phyloP scores from a whole-genome alignment of 2,113 vertebrate genomes.

The Felis catus region F.catus_Fca126_mat1.0 CM031417.1:58411001-58411500 shows the following conservation, averaged over 20 bases:
- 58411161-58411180: no score
- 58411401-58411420: not conserved
- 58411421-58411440: not conserved
- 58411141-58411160: no score
- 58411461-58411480: not conserved
- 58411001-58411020: not conserved
- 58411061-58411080: not conserved
- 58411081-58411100: no score
- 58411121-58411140: no score
- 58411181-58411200: no score
- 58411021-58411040: not conserved
- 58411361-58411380: not conserved
- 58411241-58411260: no score
- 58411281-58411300: no score
- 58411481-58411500: not conserved
- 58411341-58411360: not conserved
- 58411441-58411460: not conserved
- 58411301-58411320: not conserved
- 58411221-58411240: no score
- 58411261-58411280: no score
- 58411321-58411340: not conserved
- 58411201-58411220: no score
- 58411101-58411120: no score
- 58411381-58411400: not conserved
- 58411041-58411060: not conserved